These are phyloP conservation scores for Hirtodrosophila histrioides DNA, from an alignment of 2,888 invertebrate species.

Conservation along the genomic window DNA sequence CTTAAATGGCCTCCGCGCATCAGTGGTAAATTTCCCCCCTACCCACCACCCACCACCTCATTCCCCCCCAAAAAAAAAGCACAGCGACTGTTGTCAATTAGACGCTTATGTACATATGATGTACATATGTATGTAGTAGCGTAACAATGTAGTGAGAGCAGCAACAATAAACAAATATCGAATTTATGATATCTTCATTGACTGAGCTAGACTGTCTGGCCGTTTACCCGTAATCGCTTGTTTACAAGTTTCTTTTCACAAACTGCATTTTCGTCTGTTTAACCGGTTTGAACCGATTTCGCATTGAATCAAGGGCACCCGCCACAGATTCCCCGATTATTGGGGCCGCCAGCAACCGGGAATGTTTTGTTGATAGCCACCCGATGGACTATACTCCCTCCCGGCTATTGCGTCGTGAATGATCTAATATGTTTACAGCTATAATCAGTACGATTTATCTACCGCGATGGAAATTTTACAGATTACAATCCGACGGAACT, in stretches of 20 bases:
- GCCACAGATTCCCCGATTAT: too few species aligned
- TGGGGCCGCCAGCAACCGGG: background rate
- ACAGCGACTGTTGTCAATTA: slow-evolving; percentile 28
- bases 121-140: too few species aligned
- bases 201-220: slow-evolving; percentile 41
- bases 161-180: background rate
- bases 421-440: slow-evolving; percentile 34
- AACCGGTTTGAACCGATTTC: slow-evolving; percentile 62
- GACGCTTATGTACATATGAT: slow-evolving; percentile 4
- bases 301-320: slow-evolving; percentile 57
- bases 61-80: background rate
- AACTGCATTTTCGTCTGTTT: slow-evolving; percentile 36
- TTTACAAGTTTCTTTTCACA: slow-evolving; percentile 30
- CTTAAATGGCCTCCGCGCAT: slow-evolving; percentile 25
- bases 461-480: slow-evolving; percentile 54
- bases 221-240: slow-evolving; percentile 15
- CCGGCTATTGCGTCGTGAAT: slow-evolving; percentile 38
- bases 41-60: too few species aligned
- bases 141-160: background rate
- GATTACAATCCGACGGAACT: slow-evolving; percentile 19
- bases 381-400: slow-evolving; percentile 44
- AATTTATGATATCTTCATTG: slow-evolving; percentile 29
- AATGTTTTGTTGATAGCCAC: slow-evolving; percentile 58
- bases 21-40: slow-evolving; percentile 21
- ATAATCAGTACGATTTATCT: slow-evolving; percentile 28